Base-by-base conservation (phyloP, 2,888 invertebrate species). In the Torymus tubicola region DNA sequence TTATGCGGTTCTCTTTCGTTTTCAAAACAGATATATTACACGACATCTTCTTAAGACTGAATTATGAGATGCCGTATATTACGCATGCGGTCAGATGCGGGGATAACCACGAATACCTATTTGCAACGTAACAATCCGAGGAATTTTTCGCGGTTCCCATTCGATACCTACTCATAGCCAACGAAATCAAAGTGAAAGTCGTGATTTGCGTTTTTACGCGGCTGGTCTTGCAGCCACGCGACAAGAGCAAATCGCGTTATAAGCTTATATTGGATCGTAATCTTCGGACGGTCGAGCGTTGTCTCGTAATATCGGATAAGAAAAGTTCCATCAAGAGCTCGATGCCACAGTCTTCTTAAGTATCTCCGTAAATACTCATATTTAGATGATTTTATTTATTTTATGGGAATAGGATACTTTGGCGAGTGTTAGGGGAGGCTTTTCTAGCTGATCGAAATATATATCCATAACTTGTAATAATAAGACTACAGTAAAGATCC, bases 301-400 rank as follows among this genome's bases (percentile, higher is more conserved):
- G 31, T 71, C 65, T 83, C 82, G 85, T 86, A 87, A 85, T 79
- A 84, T 87, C 80, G 84, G 84, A 83, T 85, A 86, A 86, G 85
- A 83, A 85, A 85, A 84, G 83, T 84, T 82, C 84, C 83, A 84
- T 86, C 84, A 83, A 72, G 71, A 81, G 79, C 82, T 78, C 74
- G 81, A 82, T 84, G 84, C 83, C 84, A 83, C 85, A 86, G 86
- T 85, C 84, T 84, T 80, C 80, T 82, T 83, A 84, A 84, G 82
- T 81, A 81, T 85, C 83, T 83, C 81, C 84, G 84, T 86, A 86
- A 86, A 86, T 85, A 86, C 86, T 86, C 84, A 81, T 85, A 86
- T 84, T 42, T 8, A 78, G 83, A 85, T 85, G 85, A 87, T 86
- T 87, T 87, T 87, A 85, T 87, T 87, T 86, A 86, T 84, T 81